Percentiles rank a stretch among this genome's conserved stretches.
phyloP scores from a whole-genome alignment of 30 jellyfish, hydroid and myxozoan species.

The Catostylus mosaicus region DNA sequence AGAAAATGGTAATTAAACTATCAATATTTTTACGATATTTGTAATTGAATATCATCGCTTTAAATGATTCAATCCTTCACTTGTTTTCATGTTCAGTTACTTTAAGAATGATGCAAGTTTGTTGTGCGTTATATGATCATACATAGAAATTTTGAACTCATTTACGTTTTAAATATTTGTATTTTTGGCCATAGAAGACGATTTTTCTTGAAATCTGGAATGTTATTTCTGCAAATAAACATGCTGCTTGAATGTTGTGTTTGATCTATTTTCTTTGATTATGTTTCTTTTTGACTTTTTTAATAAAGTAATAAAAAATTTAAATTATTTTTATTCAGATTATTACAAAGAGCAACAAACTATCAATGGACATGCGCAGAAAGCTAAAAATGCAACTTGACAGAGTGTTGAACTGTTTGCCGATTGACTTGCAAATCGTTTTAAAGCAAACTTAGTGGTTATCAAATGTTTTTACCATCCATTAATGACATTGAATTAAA shows the following conservation, averaged over 20 bases:
- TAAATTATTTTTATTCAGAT: conserved; percentile 21
- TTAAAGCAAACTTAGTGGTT: conserved; percentile 65
- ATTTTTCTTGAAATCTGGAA: no score
- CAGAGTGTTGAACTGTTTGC: conserved; percentile 58
- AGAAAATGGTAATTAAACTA: conserved; percentile 51
- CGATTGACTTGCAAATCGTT: conserved; percentile 78
- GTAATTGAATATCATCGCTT: not conserved
- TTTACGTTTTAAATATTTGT: no score
- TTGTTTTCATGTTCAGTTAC: no score
- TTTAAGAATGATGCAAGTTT: no score
- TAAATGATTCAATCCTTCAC: no score
- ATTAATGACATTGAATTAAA: not conserved
- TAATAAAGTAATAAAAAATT: not conserved
- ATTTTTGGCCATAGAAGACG: no score
- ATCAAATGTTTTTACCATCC: not conserved
- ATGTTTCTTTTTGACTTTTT: no score
- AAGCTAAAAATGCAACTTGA: conserved; percentile 62
- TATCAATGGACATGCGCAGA: conserved; percentile 75
- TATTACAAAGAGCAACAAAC: conserved; percentile 26
- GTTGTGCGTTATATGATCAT: no score
- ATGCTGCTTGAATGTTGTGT: no score
- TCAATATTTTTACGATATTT: not conserved
- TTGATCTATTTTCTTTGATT: no score
- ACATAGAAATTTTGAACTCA: no score
- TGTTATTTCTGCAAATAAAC: no score